Conservation (phyloP, 1,140 invertebrate genomes). For the Drosophila carrolli region DNA sequence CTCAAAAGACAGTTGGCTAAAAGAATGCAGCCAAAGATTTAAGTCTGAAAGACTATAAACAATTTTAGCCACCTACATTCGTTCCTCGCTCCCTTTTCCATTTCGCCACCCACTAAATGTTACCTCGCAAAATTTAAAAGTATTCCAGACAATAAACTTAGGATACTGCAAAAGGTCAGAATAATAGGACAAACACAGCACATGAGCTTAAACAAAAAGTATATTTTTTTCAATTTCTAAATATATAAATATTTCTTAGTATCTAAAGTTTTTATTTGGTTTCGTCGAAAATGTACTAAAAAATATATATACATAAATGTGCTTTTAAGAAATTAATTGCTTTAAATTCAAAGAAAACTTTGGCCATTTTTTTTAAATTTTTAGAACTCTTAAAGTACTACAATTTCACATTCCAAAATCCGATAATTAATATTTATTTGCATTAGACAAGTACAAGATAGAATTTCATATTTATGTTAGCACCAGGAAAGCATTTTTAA, state of each 20-base stretch:
- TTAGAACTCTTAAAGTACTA: no score
- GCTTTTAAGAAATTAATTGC: no score
- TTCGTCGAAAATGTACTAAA: no score
- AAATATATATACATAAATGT: no score
- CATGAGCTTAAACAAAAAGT: no score
- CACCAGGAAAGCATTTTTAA: slow-evolving; percentile 25
- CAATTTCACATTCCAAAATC: slow-evolving; percentile 1
- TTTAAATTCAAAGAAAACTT: no score
- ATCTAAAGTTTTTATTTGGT: no score
- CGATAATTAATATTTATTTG: slow-evolving; percentile 16
- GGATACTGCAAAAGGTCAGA: background rate
- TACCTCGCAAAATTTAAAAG: background rate
- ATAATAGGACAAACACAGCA: background rate
- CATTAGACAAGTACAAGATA: background rate
- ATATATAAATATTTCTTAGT: no score
- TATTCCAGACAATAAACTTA: background rate
- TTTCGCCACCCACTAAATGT: slow-evolving; percentile 1
- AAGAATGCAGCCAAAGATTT: slow-evolving; percentile 1
- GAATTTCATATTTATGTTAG: slow-evolving; percentile 24
- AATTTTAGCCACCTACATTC: slow-evolving; percentile 5
- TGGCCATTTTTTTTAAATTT: no score
- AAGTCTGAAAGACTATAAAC: slow-evolving; percentile 2
- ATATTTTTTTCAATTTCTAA: no score
- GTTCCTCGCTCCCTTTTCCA: background rate
- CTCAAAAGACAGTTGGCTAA: slow-evolving; percentile 6